These are phyloP conservation scores for Lethrus apterus DNA, from an alignment of 1,140 invertebrate genomes.

Conservation along the genomic window DNA sequence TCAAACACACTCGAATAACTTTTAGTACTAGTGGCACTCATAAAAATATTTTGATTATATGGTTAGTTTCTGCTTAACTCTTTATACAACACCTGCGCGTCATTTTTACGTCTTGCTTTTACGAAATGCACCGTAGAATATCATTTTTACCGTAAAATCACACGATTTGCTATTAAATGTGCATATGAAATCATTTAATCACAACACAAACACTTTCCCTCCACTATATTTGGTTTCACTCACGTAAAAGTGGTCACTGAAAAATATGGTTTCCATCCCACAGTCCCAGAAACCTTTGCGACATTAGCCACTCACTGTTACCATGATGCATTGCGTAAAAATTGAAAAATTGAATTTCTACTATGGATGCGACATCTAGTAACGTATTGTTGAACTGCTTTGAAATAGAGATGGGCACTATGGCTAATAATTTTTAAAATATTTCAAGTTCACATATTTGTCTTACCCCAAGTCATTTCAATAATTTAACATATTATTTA, in stretches of 20 bases:
- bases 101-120: conserved; percentile 30
- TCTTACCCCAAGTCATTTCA: no score
- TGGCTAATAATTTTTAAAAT: not conserved
- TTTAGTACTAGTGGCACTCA: conserved; percentile 6
- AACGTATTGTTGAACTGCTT: not conserved
- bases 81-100: conserved; percentile 37
- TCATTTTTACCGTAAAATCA: conserved; percentile 18
- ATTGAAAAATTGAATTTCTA: no score
- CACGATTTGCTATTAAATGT: not conserved
- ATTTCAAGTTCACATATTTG: not conserved
- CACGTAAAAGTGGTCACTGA: conserved; percentile 38
- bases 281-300: conserved; percentile 39
- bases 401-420: not conserved
- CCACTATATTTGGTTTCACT: conserved; percentile 25
- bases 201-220: conserved; percentile 25
- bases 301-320: conserved; percentile 18
- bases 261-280: conserved; percentile 40
- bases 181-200: conserved; percentile 13
- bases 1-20: conserved; percentile 18
- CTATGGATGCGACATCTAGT: not conserved
- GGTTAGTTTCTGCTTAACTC: conserved; percentile 27
- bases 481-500: no score
- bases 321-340: conserved; percentile 26
- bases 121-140: conserved; percentile 26
- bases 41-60: conserved; percentile 27